Conservation (phyloP, 1,140 invertebrate species). For the Heterodera schachtii region DNA sequence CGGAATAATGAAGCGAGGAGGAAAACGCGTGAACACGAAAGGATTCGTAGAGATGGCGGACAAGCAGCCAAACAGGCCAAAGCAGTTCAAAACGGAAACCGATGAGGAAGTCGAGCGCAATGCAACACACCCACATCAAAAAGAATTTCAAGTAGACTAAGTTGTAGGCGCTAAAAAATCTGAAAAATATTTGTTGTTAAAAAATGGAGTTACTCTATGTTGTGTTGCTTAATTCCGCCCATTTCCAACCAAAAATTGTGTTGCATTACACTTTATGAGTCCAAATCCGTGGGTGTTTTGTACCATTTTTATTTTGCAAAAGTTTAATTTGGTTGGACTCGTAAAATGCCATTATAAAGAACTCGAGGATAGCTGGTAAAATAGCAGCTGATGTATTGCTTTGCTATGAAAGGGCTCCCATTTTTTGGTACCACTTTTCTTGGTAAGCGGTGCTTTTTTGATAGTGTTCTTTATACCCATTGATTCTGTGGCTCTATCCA, state of each 20-base stretch:
- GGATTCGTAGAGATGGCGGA: constrained; percentile 93
- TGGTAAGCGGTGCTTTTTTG: too few relatives aligned
- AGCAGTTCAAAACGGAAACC: constrained; percentile 99
- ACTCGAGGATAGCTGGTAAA: too few relatives aligned
- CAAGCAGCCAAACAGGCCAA: constrained; percentile 95
- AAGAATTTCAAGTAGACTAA: constrained; percentile 93
- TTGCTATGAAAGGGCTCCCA: too few relatives aligned
- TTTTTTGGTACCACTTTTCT: too few relatives aligned
- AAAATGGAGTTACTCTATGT: not conserved
- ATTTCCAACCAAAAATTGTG: too few relatives aligned
- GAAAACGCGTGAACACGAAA: constrained; percentile 98
- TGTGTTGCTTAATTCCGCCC: too few relatives aligned
- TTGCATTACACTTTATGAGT: not conserved
- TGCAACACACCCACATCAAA: constrained; percentile 89
- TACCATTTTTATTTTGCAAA: constrained; percentile 5
- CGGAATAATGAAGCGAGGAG: constrained; percentile 60
- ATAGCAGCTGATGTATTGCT: too few relatives aligned
- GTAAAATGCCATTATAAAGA: not conserved
- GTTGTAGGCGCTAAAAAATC: constrained; percentile 76
- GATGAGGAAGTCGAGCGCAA: constrained; percentile 92
- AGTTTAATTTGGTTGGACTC: constrained; percentile 19
- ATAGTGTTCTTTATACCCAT: too few relatives aligned
- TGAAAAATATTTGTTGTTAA: constrained; percentile 11
- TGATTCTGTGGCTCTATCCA: too few relatives aligned
- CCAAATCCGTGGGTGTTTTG: not conserved